Evolutionary conservation across 2,113 vertebrate species (phyloP).

Genomic region (Tachycineta bicolor): DNA sequence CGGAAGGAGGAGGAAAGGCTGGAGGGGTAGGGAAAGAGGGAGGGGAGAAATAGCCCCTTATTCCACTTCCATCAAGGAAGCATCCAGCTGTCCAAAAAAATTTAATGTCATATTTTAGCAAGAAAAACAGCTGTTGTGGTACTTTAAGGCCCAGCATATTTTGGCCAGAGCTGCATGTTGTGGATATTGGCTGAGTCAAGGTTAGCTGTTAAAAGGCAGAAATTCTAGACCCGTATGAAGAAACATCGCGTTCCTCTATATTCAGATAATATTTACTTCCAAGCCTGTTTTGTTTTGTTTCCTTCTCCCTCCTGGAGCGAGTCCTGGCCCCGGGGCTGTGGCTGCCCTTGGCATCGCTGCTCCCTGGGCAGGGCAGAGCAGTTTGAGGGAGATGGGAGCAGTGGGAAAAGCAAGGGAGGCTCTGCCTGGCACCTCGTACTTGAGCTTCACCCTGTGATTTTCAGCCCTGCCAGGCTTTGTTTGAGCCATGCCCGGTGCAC

Average conservation of each 20-base stretch:
- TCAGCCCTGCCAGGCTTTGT: neutral
- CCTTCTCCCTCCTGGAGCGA: constrained; percentile 4
- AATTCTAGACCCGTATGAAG: constrained; percentile 30
- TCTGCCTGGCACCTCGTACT: neutral
- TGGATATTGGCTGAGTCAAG: constrained; percentile 63
- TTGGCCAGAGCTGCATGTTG: constrained; percentile 38
- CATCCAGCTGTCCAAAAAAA: constrained; percentile 42
- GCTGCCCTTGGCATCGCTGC: neutral
- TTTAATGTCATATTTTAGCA: constrained; percentile 53
- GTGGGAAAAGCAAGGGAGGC: neutral
- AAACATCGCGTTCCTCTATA: constrained; percentile 52
- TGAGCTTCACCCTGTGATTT: neutral
- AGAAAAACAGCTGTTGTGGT: constrained; percentile 53
- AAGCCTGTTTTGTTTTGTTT: constrained; percentile 50
- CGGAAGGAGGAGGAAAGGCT: neutral
- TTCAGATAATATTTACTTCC: constrained; percentile 68
- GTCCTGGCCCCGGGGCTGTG: neutral
- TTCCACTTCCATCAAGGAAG: constrained; percentile 56
- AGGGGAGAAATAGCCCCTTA: constrained; percentile 7
- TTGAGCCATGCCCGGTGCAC: neutral
- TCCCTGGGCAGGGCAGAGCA: neutral
- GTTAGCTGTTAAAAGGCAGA: constrained; percentile 51
- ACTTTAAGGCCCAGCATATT: constrained; percentile 30
- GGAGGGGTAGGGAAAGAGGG: neutral
- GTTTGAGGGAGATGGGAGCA: neutral